phyloP scores from a whole-genome alignment of 2,888 invertebrate species.

The Caenorhabditis japonica region DNA sequence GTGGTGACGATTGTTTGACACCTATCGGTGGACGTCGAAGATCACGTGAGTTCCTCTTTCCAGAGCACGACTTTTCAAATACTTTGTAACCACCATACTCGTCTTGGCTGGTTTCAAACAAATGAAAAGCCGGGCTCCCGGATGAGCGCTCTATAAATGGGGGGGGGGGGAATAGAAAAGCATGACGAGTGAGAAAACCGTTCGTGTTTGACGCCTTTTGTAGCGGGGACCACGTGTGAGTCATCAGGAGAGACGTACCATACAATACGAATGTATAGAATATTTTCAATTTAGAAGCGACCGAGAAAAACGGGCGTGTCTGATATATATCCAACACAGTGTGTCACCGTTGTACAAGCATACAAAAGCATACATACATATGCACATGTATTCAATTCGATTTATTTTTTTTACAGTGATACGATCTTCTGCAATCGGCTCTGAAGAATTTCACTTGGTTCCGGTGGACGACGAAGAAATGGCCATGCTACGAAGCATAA shows the following conservation, averaged over 20 bases:
- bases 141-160: not conserved
- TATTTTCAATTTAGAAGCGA: conserved; percentile 33
- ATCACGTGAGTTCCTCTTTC: conserved; percentile 24
- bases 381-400: too few relatives aligned
- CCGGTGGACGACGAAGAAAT: conserved; percentile 49
- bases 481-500: conserved; percentile 56
- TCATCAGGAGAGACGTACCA: conserved; percentile 22
- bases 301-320: conserved; percentile 12
- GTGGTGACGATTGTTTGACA: conserved; percentile 16
- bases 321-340: too few relatives aligned
- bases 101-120: conserved; percentile 33
- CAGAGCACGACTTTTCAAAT: conserved; percentile 47
- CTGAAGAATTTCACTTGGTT: conserved; percentile 45
- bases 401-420: conserved; percentile 51
- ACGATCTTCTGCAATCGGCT: conserved; percentile 45
- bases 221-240: conserved; percentile 22
- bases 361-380: too few relatives aligned
- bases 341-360: conserved; percentile 20
- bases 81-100: conserved; percentile 51
- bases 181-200: conserved; percentile 8
- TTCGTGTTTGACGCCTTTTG: conserved; percentile 31
- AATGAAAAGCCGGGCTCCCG: conserved; percentile 38
- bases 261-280: conserved; percentile 51
- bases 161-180: not conserved
- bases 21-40: conserved; percentile 17